Evolutionary conservation across 2,797 vertebrate genomes (phyloP), one percentile per base, ranked within the genome.

Genomic region (Micrastur ruficollis): DNA sequence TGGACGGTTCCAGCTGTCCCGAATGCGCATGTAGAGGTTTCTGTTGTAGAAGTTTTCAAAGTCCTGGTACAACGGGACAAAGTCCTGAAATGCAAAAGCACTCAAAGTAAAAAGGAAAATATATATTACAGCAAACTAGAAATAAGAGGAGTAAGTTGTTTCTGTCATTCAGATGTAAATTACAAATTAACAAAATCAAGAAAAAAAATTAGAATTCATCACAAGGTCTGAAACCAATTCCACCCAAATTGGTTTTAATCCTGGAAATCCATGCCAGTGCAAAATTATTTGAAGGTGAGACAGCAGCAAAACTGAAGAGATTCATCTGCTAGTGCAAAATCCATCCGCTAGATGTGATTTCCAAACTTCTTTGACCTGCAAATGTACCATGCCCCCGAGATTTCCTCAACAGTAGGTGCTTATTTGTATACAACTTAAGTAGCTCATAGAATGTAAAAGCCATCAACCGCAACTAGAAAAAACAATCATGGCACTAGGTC

Each of bases 1-100:
- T 0, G 99, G 99, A 46, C 99, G 98, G 97, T 99, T 99, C 99
- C 99, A 99, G 97, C 99, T 99, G 97, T 99, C 99, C 88, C 99
- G 97, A 90, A 99, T 99, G 79, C 99, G 98, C 99, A 99, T 99
- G 96, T 99, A 99, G 67, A 99, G 97, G 96, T 99, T 99, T 94
- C 99, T 98, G 73, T 98, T 99, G 98, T 99, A 99, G 92, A 99
- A 99, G 97, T 99, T 99, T 97, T 99, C 99, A 42, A 99, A 99
- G 98, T 99, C 99, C 90, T 99, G 99, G 96, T 99, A 99, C 65
- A 99, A 97, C 5, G 99, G 99, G 47, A 99, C 99, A 93, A 99
- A 99, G 89, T 99, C 99, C 99, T 99, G 97, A 94, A 97, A 98
- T 46, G 96, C 40, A 80, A 97, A 73, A 78, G 32, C 16, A 76